Evolutionary conservation across 2,113 vertebrate species (phyloP), one percentile per base, ranked within the genome.

Genomic region (Cariama cristata): DNA sequence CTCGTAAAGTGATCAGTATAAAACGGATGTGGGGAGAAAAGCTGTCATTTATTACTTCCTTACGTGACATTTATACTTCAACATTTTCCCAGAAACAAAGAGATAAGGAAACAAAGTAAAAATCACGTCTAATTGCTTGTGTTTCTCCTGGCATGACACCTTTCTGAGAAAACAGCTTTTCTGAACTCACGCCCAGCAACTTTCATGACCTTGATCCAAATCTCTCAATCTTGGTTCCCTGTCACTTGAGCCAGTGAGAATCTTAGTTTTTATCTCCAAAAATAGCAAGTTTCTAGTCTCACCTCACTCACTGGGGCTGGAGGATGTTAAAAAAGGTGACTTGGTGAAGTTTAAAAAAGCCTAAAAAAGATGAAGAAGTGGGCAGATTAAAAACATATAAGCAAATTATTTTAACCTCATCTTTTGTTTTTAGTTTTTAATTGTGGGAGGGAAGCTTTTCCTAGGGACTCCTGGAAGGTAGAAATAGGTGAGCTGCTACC

Each of bases 141-240:
- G 81, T 79, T 96, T 90, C 90, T 92, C 69, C 94, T 81, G 90
- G 90, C 79, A 86, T 47, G 47, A 90, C 74, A 96, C 45, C 73
- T 91, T 76, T 56, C 84, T 75, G 79, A 72, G 81, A 90, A 96
- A 95, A 91, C 56, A 68, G 60, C 30, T 81, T 87, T 47, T 79
- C 62, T 93, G 55, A 94, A 86, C n/a, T 82, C 69, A 90, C 3
- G 1, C 85, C 67, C 71, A 94, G 32, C 26, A 63, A 66, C 90
- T 90, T 96, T 80, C 74, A 83, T 63, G 82, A 95, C 81, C 93
- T 92, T 96, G 55, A 90, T 72, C 92, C 32, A 90, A 72, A 95
- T 68, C 58, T 72, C 84, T 82, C 66, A 66, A 42, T 86, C 87
- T 88, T 21, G 19, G 79, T 90, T 92, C 53, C n/a, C 22, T 3